Conservation (phyloP, 1,140 invertebrate genomes). For the Calliopsis andreniformis region DNA sequence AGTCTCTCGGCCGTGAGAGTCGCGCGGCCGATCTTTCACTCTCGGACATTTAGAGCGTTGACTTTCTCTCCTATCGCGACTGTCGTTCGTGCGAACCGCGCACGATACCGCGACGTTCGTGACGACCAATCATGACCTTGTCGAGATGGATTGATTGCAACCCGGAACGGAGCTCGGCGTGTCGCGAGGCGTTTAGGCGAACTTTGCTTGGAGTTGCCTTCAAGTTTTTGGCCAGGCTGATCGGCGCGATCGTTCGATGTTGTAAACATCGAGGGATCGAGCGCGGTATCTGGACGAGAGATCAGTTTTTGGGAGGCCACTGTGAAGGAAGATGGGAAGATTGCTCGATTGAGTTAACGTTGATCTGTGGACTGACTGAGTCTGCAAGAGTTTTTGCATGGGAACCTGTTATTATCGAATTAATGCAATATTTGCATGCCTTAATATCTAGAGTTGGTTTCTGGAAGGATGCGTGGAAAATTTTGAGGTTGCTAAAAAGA, state of each 20-base stretch:
- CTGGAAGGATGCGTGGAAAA: too few species aligned
- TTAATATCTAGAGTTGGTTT: too few species aligned
- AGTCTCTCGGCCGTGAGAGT: slow-evolving; percentile 50
- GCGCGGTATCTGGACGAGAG: too few species aligned
- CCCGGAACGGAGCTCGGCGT: slow-evolving; percentile 46
- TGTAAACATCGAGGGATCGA: not conserved
- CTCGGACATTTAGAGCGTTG: slow-evolving; percentile 67
- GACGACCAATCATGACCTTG: slow-evolving; percentile 54
- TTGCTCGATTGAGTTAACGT: too few species aligned
- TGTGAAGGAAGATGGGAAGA: too few species aligned
- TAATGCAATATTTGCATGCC: too few species aligned
- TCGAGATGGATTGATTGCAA: slow-evolving; percentile 54
- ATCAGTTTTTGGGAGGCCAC: too few species aligned
- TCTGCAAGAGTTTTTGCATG: too few species aligned
- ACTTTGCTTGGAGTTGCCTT: not conserved
- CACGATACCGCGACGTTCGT: slow-evolving; percentile 40
- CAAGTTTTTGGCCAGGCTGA: not conserved
- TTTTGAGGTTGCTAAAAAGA: too few species aligned
- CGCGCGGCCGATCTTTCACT: slow-evolving; percentile 66
- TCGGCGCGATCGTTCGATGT: not conserved
- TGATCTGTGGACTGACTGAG: too few species aligned
- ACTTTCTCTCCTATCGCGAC: slow-evolving; percentile 65
- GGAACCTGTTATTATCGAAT: too few species aligned
- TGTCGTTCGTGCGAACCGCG: slow-evolving; percentile 64
- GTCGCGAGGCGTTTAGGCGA: slow-evolving; percentile 47